Base-by-base conservation (phyloP, 2,888 invertebrate genomes). In the Drosophila prolongata region DNA sequence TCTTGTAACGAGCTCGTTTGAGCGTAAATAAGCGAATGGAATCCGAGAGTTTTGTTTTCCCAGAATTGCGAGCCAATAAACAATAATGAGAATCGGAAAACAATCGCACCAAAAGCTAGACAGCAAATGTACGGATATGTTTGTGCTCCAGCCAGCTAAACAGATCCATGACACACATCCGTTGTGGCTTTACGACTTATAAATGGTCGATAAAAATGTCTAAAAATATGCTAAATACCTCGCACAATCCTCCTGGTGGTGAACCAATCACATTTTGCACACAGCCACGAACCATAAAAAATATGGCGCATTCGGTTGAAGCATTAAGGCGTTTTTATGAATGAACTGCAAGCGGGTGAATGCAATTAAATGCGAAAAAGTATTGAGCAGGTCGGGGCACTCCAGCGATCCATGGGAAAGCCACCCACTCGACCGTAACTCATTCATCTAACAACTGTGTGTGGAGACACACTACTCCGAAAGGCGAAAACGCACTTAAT, bases 171-270 rank as follows among this genome's bases (percentile, higher is more conserved):
- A 75, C 80, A 78, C 70, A 79, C 75, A 80, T 76, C 78, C 80
- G 78, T 49, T 19, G 34, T 5, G 34, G 40, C 67, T 71, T 78
- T 71, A 80, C 60, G 59, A 54, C 68, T 68, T 78, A 55, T 75
- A 78, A 77, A 77, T 76, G 76, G 69, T 34, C 81, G 37, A 61
- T 78, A 71, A 79, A 78, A 68, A 76, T 47, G 66, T 79, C 77
- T 79, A 76, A 78, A 81, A 81, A 65, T 68, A 79, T 73, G 79
- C 60, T 68, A 71, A 80, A 75, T 60, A 61, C 56, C 42, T 34
- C 9, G 62, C 62, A 38, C 61, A 44, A 46, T 52, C 35, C 46
- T 61, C 6, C 24, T 24, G 24, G 40, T 11, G 24, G 55, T 37
- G 46, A 66, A 64, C 67, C 65, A 56, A 68, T 68, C 66, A 66